Conservation (phyloP, 2,888 invertebrate species). For the Gisinianus flammeolus region DNA sequence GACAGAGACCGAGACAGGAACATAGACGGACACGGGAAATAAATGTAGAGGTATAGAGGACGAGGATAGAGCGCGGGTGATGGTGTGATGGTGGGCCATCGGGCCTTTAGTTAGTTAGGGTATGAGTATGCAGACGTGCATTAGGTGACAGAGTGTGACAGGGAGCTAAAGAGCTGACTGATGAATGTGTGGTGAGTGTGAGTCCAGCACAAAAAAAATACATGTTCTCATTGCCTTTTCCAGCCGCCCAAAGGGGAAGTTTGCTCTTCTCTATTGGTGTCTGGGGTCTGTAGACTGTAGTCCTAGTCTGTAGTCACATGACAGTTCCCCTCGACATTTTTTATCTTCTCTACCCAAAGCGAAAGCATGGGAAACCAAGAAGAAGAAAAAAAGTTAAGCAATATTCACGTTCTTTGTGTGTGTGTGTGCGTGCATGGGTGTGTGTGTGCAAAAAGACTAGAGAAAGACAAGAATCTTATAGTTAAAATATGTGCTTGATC, state of each 20-base stretch:
- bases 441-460: too few relatives aligned
- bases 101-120: too few relatives aligned
- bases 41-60: neutral
- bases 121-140: neutral
- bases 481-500: too few relatives aligned
- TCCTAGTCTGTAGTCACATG: too few relatives aligned
- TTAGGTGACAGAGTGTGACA: constrained; percentile 4
- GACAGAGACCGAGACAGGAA: too few relatives aligned
- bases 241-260: neutral
- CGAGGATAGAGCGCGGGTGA: too few relatives aligned
- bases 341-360: neutral
- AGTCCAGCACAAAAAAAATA: neutral
- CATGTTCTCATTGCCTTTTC: neutral
- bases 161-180: constrained; percentile 4
- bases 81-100: too few relatives aligned
- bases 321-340: neutral
- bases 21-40: neutral
- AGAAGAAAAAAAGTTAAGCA: neutral
- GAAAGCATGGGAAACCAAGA: neutral
- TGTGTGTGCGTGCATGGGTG: too few relatives aligned
- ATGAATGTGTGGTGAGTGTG: constrained; percentile 10
- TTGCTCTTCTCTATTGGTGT: neutral
- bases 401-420: too few relatives aligned
- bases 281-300: neutral
- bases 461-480: too few relatives aligned